These are phyloP conservation scores for Salmo trutta DNA, from an alignment of 2,797 vertebrate species.

Conservation along the genomic window DNA sequence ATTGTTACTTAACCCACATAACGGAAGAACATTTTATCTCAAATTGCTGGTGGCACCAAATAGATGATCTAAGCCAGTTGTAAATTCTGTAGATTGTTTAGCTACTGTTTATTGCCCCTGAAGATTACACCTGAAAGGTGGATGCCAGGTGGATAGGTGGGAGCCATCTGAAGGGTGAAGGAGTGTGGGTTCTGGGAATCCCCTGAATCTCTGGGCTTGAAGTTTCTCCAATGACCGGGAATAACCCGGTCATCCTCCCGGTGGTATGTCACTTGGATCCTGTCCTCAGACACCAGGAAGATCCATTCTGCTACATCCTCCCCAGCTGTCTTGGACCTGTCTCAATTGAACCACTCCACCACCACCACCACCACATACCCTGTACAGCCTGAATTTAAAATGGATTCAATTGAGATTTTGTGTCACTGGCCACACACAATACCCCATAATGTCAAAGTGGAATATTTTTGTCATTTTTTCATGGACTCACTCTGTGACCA, in stretches of 20 bases:
- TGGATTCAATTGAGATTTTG: too few species aligned
- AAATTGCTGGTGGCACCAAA: background rate
- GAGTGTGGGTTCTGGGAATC: conserved; percentile 62
- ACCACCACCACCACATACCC: conserved; percentile 75
- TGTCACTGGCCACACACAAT: too few species aligned
- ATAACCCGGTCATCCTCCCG: conserved; percentile 72
- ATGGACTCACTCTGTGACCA: too few species aligned
- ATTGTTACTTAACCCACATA: background rate
- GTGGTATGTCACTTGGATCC: conserved; percentile 77
- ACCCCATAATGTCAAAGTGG: too few species aligned
- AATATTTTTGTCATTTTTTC: too few species aligned
- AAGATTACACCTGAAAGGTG: conserved; percentile 74
- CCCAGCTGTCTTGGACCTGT: conserved; percentile 68
- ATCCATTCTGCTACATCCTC: conserved; percentile 78
- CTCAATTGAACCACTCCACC: conserved; percentile 77
- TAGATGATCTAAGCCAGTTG: background rate
- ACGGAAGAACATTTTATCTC: background rate
- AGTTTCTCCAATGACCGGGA: conserved; percentile 74
- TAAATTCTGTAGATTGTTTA: background rate
- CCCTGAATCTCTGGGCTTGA: conserved; percentile 63
- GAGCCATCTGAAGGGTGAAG: conserved; percentile 71
- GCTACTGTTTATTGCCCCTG: background rate
- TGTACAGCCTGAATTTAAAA: too few species aligned
- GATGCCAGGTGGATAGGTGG: conserved; percentile 14
- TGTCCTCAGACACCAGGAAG: conserved; percentile 71